A percentile compares a stretch with the other conserved stretches of the same genome.
Evolutionary conservation across 1,140 invertebrate genomes (phyloP).

Genomic region (Drosophila sechellia): DNA sequence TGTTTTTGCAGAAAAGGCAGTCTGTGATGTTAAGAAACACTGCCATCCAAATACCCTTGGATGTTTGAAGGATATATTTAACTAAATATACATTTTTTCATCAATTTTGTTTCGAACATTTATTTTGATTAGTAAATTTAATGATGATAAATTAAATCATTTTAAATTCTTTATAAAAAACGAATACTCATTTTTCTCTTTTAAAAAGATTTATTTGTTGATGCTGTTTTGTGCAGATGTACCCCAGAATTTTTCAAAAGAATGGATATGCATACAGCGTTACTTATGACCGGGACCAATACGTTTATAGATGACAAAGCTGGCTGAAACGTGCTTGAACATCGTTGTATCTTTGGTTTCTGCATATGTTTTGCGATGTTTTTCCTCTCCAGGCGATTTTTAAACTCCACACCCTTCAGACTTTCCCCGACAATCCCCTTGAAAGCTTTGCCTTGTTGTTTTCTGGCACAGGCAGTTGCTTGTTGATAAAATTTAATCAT

Average conservation of each 20-base stretch:
- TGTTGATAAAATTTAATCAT: constrained; percentile 83
- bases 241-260: background rate
- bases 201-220: too few relatives aligned
- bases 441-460: constrained; percentile 46
- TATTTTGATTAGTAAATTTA: too few relatives aligned
- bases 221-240: background rate
- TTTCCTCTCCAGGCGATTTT: constrained; percentile 11
- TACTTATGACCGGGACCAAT: constrained; percentile 54
- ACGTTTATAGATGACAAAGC: constrained; percentile 50
- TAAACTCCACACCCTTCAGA: background rate
- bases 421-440: too few relatives aligned
- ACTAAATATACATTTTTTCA: too few relatives aligned
- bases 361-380: constrained; percentile 29
- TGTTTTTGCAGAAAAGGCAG: constrained; percentile 17
- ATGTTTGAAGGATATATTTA: background rate
- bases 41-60: constrained; percentile 2
- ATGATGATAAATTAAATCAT: too few relatives aligned
- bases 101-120: too few relatives aligned
- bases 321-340: constrained; percentile 42
- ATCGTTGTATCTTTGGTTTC: constrained; percentile 23
- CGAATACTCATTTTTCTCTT: too few relatives aligned
- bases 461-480: constrained; percentile 31
- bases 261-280: constrained; percentile 15
- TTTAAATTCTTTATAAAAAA: too few relatives aligned
- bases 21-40: background rate